phyloP scores from a whole-genome alignment of 2,797 vertebrate genomes.

The Podargus strigoides region DNA sequence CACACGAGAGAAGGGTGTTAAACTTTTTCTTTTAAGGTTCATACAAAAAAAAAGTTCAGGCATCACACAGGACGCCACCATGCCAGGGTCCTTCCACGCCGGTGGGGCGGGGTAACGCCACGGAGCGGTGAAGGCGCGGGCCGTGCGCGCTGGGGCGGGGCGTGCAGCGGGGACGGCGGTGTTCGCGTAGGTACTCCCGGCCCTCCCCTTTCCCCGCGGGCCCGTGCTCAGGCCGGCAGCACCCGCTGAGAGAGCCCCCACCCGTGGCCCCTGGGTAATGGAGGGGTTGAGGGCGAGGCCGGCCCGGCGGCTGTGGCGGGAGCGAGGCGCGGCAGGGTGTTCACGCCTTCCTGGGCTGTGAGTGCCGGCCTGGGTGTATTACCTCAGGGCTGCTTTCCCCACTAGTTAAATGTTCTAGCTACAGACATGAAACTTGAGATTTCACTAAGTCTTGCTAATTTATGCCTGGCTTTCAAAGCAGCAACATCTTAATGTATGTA shows the following conservation, averaged over 20 bases:
- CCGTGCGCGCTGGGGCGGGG: accelerated
- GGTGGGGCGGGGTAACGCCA: background rate
- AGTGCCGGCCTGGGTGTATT: too few species aligned
- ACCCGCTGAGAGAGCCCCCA: background rate
- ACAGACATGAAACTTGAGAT: accelerated
- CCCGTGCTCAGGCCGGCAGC: background rate
- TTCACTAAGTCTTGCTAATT: accelerated
- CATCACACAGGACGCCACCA: accelerated
- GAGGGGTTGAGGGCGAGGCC: background rate
- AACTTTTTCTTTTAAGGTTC: accelerated
- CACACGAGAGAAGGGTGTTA: accelerated
- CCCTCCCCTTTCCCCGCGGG: too few species aligned
- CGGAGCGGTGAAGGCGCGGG: too few species aligned
- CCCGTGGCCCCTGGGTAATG: too few species aligned
- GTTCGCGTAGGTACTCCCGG: too few species aligned
- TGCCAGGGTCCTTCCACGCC: accelerated
- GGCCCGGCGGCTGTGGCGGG: background rate
- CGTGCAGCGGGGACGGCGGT: too few species aligned
- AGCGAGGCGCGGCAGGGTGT: background rate
- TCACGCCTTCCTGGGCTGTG: background rate
- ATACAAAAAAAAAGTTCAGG: background rate
- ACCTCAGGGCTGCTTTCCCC: background rate
- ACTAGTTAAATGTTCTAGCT: background rate
- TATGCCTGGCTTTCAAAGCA: background rate
- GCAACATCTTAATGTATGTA: background rate